Conservation (phyloP, 2,888 invertebrate genomes). For the Tetranychus truncatus region DNA sequence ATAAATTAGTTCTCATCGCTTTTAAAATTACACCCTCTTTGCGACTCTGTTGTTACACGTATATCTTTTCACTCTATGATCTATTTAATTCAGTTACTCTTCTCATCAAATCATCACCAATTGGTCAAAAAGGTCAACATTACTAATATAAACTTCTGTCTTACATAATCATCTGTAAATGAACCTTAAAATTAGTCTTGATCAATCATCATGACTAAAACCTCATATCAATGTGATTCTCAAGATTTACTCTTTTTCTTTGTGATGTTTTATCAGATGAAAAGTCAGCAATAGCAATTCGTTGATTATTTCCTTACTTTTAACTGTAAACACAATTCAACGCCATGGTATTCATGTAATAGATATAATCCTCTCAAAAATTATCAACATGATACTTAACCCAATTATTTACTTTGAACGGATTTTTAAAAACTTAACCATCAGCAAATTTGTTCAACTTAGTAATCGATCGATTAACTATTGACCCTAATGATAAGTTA, state of each 20-base stretch:
- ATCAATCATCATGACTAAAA: too few species aligned
- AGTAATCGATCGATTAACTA: neutral
- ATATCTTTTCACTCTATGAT: neutral
- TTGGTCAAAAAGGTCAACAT: too few species aligned
- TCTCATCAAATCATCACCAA: neutral
- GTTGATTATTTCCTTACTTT: neutral
- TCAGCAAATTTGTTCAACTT: neutral
- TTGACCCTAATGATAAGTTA: neutral
- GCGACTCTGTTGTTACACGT: neutral
- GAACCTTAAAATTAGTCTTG: too few species aligned
- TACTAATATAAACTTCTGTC: too few species aligned
- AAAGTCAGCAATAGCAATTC: neutral
- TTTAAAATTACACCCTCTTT: neutral
- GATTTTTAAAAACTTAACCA: neutral
- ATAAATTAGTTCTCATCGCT: conserved; percentile 1
- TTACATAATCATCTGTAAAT: too few species aligned
- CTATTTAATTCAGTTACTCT: neutral
- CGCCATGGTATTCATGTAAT: neutral
- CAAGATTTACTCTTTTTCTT: neutral
- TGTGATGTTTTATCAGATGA: neutral
- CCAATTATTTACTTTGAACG: neutral
- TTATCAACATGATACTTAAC: neutral
- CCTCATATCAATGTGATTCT: neutral
- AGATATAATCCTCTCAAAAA: neutral
- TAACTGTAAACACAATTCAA: neutral